phyloP scores from a whole-genome alignment of 1,140 invertebrate genomes.

The Lepidurus couesii region DNA sequence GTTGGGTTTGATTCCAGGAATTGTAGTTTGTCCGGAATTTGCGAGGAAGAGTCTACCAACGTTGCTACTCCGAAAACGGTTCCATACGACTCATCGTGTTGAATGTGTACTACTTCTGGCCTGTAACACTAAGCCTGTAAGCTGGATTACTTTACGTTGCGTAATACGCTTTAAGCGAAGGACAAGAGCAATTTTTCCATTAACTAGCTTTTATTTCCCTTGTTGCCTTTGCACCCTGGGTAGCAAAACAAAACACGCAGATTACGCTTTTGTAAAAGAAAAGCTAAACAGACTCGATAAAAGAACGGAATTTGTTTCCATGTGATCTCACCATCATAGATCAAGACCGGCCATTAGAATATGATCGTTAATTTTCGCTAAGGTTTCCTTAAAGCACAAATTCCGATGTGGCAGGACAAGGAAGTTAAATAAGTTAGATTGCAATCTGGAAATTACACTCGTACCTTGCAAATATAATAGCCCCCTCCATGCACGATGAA shows the following conservation, averaged over 20 bases:
- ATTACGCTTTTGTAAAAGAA: not conserved
- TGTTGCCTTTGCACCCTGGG: conserved; percentile 11
- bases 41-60: conserved; percentile 6
- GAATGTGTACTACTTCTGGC: not conserved
- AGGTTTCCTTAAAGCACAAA: not conserved
- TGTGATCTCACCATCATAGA: not conserved
- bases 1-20: not conserved
- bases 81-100: not conserved
- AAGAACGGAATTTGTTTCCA: not conserved
- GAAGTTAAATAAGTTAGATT: not conserved
- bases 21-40: not conserved
- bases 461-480: not conserved
- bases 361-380: not conserved
- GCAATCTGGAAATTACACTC: conserved; percentile 9
- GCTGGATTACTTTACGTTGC: no score
- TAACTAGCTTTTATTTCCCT: conserved; percentile 1
- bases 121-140: no score
- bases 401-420: conserved; percentile 17
- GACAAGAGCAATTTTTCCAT: not conserved
- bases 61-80: not conserved
- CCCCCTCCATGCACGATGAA: not conserved
- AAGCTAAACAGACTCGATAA: conserved; percentile 1
- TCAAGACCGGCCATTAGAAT: not conserved
- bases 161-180: no score
- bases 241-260: not conserved